These are phyloP conservation scores for Stegana nigrithorax DNA, from an alignment of 2,888 invertebrate genomes.

Conservation along the genomic window DNA sequence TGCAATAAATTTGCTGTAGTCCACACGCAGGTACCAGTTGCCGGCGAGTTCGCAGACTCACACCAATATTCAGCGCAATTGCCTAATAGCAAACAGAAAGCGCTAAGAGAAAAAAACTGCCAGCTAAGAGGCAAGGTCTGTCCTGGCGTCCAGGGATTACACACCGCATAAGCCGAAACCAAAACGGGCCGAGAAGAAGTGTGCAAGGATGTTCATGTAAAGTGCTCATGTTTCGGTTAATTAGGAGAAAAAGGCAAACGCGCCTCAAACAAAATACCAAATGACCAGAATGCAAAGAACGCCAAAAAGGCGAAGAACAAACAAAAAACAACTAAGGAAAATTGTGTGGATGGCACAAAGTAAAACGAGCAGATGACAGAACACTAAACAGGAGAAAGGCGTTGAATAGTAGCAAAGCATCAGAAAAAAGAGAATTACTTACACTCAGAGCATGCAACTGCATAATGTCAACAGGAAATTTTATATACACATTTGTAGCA, in stretches of 20 bases:
- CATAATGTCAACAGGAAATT: too few relatives aligned
- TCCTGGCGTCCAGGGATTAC: too few relatives aligned
- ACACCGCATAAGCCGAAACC: too few relatives aligned
- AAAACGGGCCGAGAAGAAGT: not conserved
- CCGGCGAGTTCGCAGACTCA: too few relatives aligned
- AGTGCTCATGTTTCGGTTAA: conserved; percentile 58
- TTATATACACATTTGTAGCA: too few relatives aligned
- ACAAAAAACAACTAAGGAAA: conserved; percentile 14
- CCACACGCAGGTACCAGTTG: too few relatives aligned
- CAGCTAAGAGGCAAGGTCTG: too few relatives aligned
- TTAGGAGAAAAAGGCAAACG: conserved; percentile 43
- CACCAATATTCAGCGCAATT: too few relatives aligned
- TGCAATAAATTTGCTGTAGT: too few relatives aligned
- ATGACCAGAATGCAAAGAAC: conserved; percentile 26
- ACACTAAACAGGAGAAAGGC: not conserved
- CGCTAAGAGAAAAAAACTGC: too few relatives aligned
- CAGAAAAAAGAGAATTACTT: not conserved
- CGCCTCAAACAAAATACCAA: conserved; percentile 8
- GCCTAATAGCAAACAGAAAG: too few relatives aligned
- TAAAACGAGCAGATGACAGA: conserved; percentile 25
- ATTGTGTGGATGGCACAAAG: conserved; percentile 31
- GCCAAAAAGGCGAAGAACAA: conserved; percentile 15
- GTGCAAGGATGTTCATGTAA: conserved; percentile 43
- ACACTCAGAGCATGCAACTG: too few relatives aligned
- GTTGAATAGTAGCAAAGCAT: not conserved